phyloP scores from a whole-genome alignment of 2,113 vertebrate species.

The Xiphophorus maculatus region DNA sequence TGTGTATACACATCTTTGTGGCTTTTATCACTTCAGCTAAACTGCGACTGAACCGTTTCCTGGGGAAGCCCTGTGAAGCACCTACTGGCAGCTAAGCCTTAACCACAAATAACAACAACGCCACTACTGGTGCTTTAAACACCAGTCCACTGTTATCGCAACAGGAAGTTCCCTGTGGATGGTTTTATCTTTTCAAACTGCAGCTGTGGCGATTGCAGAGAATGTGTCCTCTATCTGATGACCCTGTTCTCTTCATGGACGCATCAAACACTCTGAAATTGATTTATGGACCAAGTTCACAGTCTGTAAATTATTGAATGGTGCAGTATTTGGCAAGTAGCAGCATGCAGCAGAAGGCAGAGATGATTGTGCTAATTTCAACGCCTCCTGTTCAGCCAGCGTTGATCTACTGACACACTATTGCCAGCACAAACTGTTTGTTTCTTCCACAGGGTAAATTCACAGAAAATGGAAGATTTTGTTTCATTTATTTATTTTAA shows the following conservation, averaged over 20 bases:
- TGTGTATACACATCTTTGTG: neutral
- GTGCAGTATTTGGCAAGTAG: neutral
- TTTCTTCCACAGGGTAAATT: no score
- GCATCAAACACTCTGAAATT: neutral
- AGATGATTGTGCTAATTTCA: neutral
- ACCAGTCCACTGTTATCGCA: neutral
- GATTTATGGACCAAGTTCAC: neutral
- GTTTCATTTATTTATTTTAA: no score
- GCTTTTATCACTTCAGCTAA: constrained; percentile 1
- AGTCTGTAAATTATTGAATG: neutral
- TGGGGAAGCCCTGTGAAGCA: constrained; percentile 1
- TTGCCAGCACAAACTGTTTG: no score
- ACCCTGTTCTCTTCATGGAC: neutral
- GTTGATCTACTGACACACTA: no score
- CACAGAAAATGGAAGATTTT: no score
- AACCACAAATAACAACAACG: neutral
- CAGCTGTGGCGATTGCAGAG: neutral
- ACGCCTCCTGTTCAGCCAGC: no score
- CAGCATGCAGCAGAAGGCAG: neutral
- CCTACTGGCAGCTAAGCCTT: neutral
- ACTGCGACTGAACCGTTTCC: neutral
- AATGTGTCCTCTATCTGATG: neutral
- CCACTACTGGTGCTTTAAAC: neutral
- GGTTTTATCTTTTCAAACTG: constrained; percentile 1
- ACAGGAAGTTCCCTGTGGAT: constrained; percentile 1